phyloP scores from a whole-genome alignment of 2,113 vertebrate species.

The Ciconia boyciana region DNA sequence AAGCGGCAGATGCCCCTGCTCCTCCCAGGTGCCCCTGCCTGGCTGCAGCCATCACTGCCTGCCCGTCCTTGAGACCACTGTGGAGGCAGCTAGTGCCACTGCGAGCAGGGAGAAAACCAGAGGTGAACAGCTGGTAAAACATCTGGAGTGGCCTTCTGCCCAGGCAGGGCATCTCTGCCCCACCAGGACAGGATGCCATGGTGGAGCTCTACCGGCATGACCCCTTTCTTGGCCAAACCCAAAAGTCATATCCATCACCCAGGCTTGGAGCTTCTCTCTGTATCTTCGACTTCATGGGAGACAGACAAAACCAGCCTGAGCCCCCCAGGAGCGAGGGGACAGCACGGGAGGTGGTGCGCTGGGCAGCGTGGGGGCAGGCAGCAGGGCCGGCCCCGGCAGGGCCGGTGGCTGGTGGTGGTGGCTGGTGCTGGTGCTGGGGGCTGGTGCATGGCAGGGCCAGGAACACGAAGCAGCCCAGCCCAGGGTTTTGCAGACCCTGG shows the following conservation, averaged over 20 bases:
- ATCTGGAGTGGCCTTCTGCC: background rate
- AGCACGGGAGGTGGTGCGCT: background rate
- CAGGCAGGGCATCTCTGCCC: background rate
- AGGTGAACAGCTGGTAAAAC: background rate
- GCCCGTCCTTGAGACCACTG: rapidly evolving
- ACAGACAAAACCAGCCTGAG: background rate
- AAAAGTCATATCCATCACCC: background rate
- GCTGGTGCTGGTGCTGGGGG: too few relatives aligned
- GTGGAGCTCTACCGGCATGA: background rate
- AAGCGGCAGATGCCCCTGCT: background rate
- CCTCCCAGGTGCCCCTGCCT: background rate
- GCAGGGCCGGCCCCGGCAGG: background rate
- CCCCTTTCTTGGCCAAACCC: background rate
- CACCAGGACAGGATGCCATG: background rate
- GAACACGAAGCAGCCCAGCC: background rate
- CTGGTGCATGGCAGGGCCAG: background rate
- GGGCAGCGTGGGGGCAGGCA: background rate
- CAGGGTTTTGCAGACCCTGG: background rate
- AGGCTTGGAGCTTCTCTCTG: background rate
- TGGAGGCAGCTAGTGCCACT: background rate
- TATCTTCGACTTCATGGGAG: background rate
- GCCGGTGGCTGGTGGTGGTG: background rate
- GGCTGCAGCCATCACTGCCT: background rate
- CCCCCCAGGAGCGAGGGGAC: rapidly evolving
- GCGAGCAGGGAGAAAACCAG: background rate